Evolutionary conservation across 2,113 vertebrate genomes (phyloP), one percentile per base, ranked within the genome.

Genomic region (Manacus vitellinus): DNA sequence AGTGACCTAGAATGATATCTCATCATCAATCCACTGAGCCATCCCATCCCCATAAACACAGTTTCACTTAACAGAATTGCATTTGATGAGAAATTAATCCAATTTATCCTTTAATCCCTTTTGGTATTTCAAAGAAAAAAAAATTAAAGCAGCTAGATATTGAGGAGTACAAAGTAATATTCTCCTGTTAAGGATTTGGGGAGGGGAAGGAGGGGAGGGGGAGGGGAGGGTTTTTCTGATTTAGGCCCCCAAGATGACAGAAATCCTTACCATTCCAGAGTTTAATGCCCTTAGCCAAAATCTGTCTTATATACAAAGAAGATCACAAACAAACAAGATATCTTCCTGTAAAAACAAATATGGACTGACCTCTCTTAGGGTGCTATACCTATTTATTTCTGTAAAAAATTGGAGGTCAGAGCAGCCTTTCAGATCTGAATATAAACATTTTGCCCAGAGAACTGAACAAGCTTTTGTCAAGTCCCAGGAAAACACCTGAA

Each of bases 1-100:
- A 94, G 35, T 85, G 85, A 96, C 87, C 79, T 89, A 96, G 94
- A 96, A 97, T 70, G 39, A 46, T 88, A 89, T 91, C 70, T 88
- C 56, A 52, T 76, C 54, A 71, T 71, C 78, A 88, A 52, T 44
- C 21, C 87, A 90, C 66, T 67, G 85, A 94, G 73, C 74, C 65
- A 86, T 92, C 39, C 52, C 16, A 11, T 56, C 30, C 47, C 56
- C 54, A n/a, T 51, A 95, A 89, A 94, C 85, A 93, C 51, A 95
- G 76, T 95, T 95, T 92, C 73, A 95, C 20, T 87, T 85, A 73
- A 76, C 18, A 95, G 93, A 96, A 93, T 79, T 61, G n/a, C 49
- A 76, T 88, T 84, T 79, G 89, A 59, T 1, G 41, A 95, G 66
- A 20, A 89, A 35, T 87, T 96, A 85, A 95, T 89, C 84, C 87